Evolutionary conservation across 2,888 invertebrate species (phyloP).

Genomic region (Caenorhabditis sp.): DNA sequence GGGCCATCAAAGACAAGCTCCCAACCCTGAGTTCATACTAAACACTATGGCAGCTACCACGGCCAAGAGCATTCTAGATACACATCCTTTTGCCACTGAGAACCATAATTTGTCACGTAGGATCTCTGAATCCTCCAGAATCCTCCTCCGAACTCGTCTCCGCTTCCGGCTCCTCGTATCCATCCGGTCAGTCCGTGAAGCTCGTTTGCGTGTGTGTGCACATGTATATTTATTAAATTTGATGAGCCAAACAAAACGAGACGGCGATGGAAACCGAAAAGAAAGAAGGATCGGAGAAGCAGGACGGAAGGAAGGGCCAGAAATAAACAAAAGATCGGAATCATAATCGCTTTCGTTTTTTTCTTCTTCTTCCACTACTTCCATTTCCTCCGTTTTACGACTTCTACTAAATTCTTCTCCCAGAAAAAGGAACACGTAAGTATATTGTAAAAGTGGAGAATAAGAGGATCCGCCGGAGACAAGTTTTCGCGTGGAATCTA

Average conservation of each 20-base stretch:
- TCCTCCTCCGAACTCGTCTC: no score
- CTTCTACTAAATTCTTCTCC: background rate
- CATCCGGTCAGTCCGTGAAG: constrained; percentile 1
- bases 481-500: background rate
- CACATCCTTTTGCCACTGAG: no score
- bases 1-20: no score
- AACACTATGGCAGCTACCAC: no score
- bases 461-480: background rate
- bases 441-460: background rate
- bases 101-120: no score
- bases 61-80: no score
- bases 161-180: no score
- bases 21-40: no score
- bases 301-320: background rate
- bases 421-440: background rate
- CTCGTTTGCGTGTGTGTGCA: constrained; percentile 2
- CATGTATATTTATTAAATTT: constrained; percentile 42
- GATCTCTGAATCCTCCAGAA: no score
- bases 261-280: background rate
- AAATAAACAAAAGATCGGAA: constrained; percentile 44
- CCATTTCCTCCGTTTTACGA: background rate
- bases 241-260: background rate
- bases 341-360: constrained; percentile 23
- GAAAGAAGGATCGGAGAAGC: constrained; percentile 4
- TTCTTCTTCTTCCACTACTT: background rate